Conservation (phyloP, 2,797 vertebrate species). For the Semaprochilodus insignis region DNA sequence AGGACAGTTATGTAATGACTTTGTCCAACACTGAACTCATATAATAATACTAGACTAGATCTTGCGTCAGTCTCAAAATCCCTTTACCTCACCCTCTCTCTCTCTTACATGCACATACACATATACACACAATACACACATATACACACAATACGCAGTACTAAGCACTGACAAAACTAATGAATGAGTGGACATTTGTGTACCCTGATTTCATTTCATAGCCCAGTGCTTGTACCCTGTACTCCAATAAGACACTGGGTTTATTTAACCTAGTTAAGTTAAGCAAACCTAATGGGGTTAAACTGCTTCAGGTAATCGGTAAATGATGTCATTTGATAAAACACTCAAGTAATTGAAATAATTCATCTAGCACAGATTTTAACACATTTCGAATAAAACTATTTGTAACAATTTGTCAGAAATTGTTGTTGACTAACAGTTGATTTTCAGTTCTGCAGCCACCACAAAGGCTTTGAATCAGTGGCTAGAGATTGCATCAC, state of each 20-base stretch:
- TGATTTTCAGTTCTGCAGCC: neutral
- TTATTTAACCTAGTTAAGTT: neutral
- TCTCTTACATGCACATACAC: neutral
- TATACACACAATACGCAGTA: constrained; percentile 1
- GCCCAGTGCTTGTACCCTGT: neutral
- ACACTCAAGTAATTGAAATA: neutral
- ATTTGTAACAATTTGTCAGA: neutral
- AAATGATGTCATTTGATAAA: neutral
- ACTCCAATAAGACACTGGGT: neutral
- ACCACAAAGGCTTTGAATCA: neutral
- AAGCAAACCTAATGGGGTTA: neutral
- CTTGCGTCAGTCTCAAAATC: neutral
- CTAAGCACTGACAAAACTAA: neutral
- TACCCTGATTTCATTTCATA: neutral
- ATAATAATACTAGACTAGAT: constrained; percentile 26
- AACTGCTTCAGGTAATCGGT: neutral
- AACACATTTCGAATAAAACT: neutral
- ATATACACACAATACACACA: constrained; percentile 4
- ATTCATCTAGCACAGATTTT: neutral
- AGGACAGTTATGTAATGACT: constrained; percentile 53
- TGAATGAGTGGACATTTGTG: neutral
- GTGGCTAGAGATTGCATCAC: neutral
- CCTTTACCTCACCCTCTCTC: neutral
- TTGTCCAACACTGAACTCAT: constrained; percentile 36
- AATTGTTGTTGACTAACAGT: neutral